Conservation (phyloP, 1,140 invertebrate species). For the Elysia chlorotica region DNA sequence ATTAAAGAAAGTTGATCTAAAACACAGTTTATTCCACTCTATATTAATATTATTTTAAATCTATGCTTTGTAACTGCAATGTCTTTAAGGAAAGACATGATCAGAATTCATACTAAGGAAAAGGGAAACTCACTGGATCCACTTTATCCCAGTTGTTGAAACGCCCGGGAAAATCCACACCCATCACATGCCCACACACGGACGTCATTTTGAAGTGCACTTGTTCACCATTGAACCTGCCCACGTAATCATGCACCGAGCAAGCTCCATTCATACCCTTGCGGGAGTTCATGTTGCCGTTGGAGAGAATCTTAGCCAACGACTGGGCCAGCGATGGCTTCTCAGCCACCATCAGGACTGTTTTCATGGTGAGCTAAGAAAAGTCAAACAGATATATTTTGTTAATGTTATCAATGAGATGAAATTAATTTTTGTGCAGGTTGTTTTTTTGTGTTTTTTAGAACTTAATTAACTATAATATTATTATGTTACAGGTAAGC, state of each 20-base stretch:
- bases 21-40: no score
- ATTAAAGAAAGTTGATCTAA: no score
- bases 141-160: constrained; percentile 99
- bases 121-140: constrained; percentile 79
- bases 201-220: constrained; percentile 95
- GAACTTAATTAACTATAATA: not conserved
- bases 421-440: not conserved
- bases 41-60: no score
- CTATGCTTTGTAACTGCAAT: no score
- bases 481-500: not conserved
- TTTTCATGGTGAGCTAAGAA: constrained; percentile 69
- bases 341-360: constrained; percentile 97
- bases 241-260: constrained; percentile 91
- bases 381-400: not conserved
- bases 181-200: constrained; percentile 98
- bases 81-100: no score
- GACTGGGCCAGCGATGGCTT: constrained; percentile 97
- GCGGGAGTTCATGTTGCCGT: constrained; percentile 77
- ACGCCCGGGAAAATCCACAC: constrained; percentile 91
- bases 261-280: constrained; percentile 94
- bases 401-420: not conserved
- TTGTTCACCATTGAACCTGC: constrained; percentile 67
- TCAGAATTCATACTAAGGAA: not conserved
- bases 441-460: not conserved
- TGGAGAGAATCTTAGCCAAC: constrained; percentile 92